Percentiles rank a stretch among this genome's conserved stretches.
These are phyloP conservation scores for Tethea ocularis DNA, from an alignment of 2,888 invertebrate species.

Conservation along the genomic window DNA sequence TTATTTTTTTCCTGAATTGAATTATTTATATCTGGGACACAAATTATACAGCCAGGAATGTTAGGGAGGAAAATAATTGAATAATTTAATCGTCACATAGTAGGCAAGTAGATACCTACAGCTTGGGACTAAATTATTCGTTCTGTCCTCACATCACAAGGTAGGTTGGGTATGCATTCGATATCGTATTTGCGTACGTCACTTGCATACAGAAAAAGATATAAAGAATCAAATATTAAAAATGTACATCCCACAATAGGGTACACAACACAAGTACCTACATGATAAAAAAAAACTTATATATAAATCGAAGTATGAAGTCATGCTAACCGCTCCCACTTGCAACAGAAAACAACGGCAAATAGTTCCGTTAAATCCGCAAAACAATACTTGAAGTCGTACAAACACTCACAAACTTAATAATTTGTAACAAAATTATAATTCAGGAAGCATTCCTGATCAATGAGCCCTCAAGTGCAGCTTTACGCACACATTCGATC, in stretches of 20 bases:
- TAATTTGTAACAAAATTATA: slow-evolving; percentile 13
- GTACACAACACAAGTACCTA: too few relatives aligned
- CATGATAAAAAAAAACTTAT: slow-evolving; percentile 27
- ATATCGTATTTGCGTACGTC: too few relatives aligned
- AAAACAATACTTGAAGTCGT: background rate
- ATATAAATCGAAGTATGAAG: slow-evolving; percentile 41
- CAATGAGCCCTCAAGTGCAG: slow-evolving; percentile 43
- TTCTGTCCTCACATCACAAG: background rate
- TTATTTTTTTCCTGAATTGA: background rate
- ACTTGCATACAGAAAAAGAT: background rate
- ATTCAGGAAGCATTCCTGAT: slow-evolving; percentile 35
- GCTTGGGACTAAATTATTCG: background rate
- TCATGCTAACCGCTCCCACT: slow-evolving; percentile 54
- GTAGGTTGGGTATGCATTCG: too few relatives aligned
- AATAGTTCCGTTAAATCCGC: slow-evolving; percentile 46
- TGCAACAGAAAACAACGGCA: slow-evolving; percentile 28
- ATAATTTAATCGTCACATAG: background rate
- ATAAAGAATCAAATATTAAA: background rate
- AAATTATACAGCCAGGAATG: background rate
- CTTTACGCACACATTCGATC: slow-evolving; percentile 36
- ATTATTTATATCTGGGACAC: background rate
- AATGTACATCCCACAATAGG: too few relatives aligned
- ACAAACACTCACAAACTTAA: slow-evolving; percentile 14
- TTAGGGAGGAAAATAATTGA: background rate
- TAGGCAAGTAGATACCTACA: background rate